A percentile compares a stretch with the other conserved stretches of the same genome.
These are phyloP conservation scores for Calyptommatus sinebrachiatus DNA, from an alignment of 2,113 vertebrate species.

Conservation along the genomic window DNA sequence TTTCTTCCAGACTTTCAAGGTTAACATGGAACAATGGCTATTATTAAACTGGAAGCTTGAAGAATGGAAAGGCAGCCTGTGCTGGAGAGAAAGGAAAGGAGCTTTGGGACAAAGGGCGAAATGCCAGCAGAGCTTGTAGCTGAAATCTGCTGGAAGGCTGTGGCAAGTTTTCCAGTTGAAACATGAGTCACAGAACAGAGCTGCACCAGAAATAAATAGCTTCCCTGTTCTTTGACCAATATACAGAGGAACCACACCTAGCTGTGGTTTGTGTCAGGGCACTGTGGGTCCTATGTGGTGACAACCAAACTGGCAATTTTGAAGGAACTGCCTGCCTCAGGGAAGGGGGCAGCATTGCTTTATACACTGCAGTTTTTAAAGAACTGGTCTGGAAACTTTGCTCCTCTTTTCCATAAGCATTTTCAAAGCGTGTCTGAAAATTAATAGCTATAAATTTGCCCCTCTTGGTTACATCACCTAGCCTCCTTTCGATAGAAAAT, in stretches of 20 bases:
- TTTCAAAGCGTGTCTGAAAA: background rate
- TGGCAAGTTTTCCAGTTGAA: conserved; percentile 94
- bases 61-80: conserved; percentile 68
- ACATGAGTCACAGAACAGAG: conserved; percentile 93
- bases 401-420: conserved; percentile 4
- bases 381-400: conserved; percentile 65
- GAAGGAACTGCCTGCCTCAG: conserved; percentile 70
- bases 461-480: conserved; percentile 45
- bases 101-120: conserved; percentile 69
- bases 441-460: conserved; percentile 50
- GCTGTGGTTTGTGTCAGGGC: conserved; percentile 79
- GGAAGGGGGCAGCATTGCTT: conserved; percentile 76
- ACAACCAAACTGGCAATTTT: conserved; percentile 77
- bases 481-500: conserved; percentile 38
- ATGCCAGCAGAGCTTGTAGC: conserved; percentile 79
- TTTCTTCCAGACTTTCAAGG: conserved; percentile 76
- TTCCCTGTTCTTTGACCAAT: conserved; percentile 84
- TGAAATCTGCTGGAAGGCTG: conserved; percentile 75
- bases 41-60: conserved; percentile 73
- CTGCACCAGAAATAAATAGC: conserved; percentile 94
- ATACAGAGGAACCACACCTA: conserved; percentile 87
- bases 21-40: conserved; percentile 80
- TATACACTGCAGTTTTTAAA: conserved; percentile 71
- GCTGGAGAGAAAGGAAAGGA: conserved; percentile 64
- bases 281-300: conserved; percentile 75